A percentile compares a stretch with the other conserved stretches of the same genome.
Conservation (phyloP, 2,113 vertebrate genomes). For the Osmerus eperlanus region DNA sequence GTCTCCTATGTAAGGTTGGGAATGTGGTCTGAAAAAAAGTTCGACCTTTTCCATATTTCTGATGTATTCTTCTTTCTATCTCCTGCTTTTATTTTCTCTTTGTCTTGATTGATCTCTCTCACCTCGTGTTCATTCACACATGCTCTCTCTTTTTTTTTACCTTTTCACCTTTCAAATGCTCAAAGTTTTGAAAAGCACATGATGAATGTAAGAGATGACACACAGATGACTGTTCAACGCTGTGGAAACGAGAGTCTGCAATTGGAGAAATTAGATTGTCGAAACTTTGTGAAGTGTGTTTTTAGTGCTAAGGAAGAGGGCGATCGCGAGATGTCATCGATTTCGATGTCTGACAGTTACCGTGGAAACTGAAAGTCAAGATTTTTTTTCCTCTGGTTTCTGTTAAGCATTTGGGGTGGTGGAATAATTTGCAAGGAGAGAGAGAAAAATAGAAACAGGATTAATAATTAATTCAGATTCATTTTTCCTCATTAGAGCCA, state of each 20-base stretch:
- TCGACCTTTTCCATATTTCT: too few relatives aligned
- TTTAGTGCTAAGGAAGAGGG: constrained; percentile 63
- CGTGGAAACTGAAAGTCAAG: constrained; percentile 68
- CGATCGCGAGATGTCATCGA: constrained; percentile 67
- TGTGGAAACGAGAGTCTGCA: neutral
- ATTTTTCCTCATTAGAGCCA: constrained; percentile 3
- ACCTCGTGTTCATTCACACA: neutral
- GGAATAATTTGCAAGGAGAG: neutral
- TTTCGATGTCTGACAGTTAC: constrained; percentile 68
- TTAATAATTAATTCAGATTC: too few relatives aligned
- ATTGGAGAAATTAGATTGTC: constrained; percentile 2
- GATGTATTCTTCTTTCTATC: neutral
- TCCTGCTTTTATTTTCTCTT: neutral
- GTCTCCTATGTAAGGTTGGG: neutral
- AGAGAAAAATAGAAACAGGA: neutral
- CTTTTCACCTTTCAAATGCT: neutral
- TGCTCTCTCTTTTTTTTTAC: neutral
- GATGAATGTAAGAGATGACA: constrained; percentile 32
- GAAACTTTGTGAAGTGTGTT: constrained; percentile 16
- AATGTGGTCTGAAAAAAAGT: neutral
- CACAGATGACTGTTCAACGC: neutral
- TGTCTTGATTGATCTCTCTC: neutral
- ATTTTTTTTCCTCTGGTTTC: constrained; percentile 58
- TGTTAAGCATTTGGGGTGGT: constrained; percentile 62
- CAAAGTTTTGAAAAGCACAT: constrained; percentile 21